Base-by-base conservation (phyloP, 2,797 vertebrate species). In the Poeciliopsis infans region DNA sequence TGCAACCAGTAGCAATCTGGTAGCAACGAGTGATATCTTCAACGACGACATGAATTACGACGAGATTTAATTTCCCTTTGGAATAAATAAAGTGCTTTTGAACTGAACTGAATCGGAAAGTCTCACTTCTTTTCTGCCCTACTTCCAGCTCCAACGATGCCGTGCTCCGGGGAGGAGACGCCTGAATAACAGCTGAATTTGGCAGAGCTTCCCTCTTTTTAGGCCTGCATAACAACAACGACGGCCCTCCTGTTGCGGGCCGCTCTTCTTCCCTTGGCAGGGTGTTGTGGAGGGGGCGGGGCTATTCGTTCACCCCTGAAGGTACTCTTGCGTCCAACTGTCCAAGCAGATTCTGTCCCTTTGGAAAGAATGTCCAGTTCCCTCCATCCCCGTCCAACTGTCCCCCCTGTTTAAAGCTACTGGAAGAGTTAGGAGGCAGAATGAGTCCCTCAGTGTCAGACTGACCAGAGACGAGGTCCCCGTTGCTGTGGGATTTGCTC, bases 391-490 rank as follows among this genome's bases (percentile, higher is more conserved):
- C 31, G 2, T 66, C 33, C 36, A 68, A 41, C 64, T 41, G 31
- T 13, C 7, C 4, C 12, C 43, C n/a, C 10, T 41, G 47, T 43
- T 33, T 77, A 28, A 46, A 68, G 20, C 11, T 68, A 41, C 36
- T 25, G 36, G 18, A 68, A 7, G 5, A 13, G 36, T 66, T 20
- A 66, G 61, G 18, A 39, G 33, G 64, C 10, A 41, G 64, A 23
- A 41, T 11, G 25, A 41, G 20, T 25, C 36, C 36, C 23, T 23
- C 20, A 41, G 18, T 59, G 45, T 57, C 28, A 69, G 31, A 96
- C 97, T 96, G 92, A 99, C 98, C 98, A 33, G 97, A 97, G 94
- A 97, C 96, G 86, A 97, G 96, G 94, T 99, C 98, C 93, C 98
- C 98, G 0, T 99, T 99, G 96, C 97, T 97, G 92, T 98, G 97